These are phyloP conservation scores for Brienomyrus brachyistius DNA, from an alignment of 2,113 vertebrate genomes.

Conservation along the genomic window DNA sequence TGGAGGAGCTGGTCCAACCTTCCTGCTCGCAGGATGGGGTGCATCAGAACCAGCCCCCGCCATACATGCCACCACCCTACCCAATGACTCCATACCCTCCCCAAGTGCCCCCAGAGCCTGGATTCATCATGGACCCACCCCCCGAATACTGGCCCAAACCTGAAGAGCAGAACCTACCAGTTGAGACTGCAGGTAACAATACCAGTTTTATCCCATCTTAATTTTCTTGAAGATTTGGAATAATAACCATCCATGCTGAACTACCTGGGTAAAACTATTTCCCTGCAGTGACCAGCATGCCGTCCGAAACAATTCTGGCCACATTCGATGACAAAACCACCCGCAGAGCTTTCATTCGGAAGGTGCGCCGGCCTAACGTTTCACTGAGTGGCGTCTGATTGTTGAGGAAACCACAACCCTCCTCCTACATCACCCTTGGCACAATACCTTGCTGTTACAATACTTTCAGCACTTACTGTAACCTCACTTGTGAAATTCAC, in stretches of 20 bases:
- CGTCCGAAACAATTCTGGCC: not conserved
- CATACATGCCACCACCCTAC: constrained; percentile 39
- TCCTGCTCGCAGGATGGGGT: constrained; percentile 16
- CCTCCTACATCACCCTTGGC: not conserved
- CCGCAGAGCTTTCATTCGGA: constrained; percentile 52
- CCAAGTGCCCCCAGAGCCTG: not conserved
- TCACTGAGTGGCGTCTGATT: not conserved
- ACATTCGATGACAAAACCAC: constrained; percentile 44
- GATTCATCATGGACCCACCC: not conserved
- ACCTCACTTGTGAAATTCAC: not conserved
- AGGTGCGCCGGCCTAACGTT: constrained; percentile 41
- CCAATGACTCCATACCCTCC: constrained; percentile 21
- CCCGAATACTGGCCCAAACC: constrained; percentile 19
- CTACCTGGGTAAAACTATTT: not conserved
- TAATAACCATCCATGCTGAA: not conserved
- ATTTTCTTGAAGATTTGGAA: not conserved
- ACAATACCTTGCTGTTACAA: not conserved
- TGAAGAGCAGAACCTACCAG: not conserved
- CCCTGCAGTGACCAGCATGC: not conserved
- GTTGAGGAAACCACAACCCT: not conserved
- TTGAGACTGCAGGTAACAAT: not conserved
- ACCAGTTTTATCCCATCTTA: not conserved
- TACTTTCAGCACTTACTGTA: not conserved
- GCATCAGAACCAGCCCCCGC: constrained; percentile 3
- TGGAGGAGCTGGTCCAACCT: not conserved